A percentile compares a stretch with the other conserved stretches of the same genome.
These are phyloP conservation scores for Crax fasciolata DNA, from an alignment of 2,797 vertebrate genomes.

Conservation along the genomic window DNA sequence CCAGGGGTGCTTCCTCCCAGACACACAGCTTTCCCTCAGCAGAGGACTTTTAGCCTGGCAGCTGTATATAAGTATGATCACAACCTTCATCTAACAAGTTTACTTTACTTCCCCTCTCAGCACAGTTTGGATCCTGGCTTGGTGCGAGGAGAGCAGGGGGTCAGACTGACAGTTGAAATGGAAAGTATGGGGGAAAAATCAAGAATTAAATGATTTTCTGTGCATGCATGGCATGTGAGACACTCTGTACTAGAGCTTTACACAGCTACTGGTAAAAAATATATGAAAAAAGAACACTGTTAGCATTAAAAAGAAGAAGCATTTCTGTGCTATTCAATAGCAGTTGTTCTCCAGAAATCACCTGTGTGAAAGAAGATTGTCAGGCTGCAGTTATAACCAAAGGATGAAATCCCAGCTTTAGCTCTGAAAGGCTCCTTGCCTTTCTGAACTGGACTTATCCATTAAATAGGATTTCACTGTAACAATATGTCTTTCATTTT, in stretches of 20 bases:
- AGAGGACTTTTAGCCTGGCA: neutral
- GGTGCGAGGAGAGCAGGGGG: neutral
- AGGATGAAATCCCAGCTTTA: constrained; percentile 17
- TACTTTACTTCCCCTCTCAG: neutral
- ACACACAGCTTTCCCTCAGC: neutral
- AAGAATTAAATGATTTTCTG: neutral
- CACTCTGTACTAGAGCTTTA: neutral
- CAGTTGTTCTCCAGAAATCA: neutral
- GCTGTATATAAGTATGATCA: neutral
- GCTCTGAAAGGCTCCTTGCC: neutral
- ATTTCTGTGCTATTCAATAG: neutral
- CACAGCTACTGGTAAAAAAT: neutral
- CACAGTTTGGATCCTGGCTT: neutral
- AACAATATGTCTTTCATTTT: constrained; percentile 11
- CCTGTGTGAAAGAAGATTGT: neutral
- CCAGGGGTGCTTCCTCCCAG: neutral
- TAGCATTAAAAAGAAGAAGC: constrained; percentile 25
- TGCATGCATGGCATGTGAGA: neutral
- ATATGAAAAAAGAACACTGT: neutral
- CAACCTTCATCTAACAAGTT: constrained; percentile 18
- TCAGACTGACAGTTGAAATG: neutral
- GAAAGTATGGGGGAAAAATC: neutral
- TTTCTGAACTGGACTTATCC: neutral
- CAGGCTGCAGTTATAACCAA: neutral
- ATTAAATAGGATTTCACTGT: constrained; percentile 45